A percentile compares a stretch with the other conserved stretches of the same genome.
Evolutionary conservation across 2,113 vertebrate species (phyloP).

Genomic region (Maccullochella peelii): DNA sequence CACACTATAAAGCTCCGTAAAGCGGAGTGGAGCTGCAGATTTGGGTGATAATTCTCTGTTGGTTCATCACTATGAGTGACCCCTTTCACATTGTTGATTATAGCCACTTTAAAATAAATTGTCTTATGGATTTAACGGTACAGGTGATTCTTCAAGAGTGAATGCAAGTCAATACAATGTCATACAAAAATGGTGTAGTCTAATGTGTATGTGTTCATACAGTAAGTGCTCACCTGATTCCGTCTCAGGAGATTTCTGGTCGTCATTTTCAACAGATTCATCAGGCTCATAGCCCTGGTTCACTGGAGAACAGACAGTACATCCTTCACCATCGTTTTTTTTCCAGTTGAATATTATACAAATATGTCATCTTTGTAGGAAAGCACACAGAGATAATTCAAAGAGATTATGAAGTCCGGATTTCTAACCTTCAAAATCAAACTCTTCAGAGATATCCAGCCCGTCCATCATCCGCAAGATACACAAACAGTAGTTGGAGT

Average conservation of each 20-base stretch:
- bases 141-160: no score
- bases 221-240: conserved; percentile 58
- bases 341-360: neutral
- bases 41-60: no score
- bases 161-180: neutral
- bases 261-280: conserved; percentile 40
- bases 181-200: neutral
- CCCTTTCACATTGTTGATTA: no score
- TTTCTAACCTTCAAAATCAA: conserved; percentile 75
- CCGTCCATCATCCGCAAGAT: conserved; percentile 82
- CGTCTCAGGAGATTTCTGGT: conserved; percentile 48
- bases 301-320: conserved; percentile 44
- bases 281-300: conserved; percentile 77
- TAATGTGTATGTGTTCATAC: rapidly evolving
- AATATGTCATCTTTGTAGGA: neutral
- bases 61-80: no score
- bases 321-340: neutral
- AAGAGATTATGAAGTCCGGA: neutral
- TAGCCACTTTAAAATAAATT: no score
- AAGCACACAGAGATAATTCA: neutral
- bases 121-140: no score
- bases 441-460: conserved; percentile 76
- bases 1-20: no score
- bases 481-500: conserved; percentile 81
- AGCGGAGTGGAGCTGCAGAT: no score